A percentile compares a stretch with the other conserved stretches of the same genome.
phyloP scores from a whole-genome alignment of 2,797 vertebrate genomes.

The Arctocebus calabarensis region DNA sequence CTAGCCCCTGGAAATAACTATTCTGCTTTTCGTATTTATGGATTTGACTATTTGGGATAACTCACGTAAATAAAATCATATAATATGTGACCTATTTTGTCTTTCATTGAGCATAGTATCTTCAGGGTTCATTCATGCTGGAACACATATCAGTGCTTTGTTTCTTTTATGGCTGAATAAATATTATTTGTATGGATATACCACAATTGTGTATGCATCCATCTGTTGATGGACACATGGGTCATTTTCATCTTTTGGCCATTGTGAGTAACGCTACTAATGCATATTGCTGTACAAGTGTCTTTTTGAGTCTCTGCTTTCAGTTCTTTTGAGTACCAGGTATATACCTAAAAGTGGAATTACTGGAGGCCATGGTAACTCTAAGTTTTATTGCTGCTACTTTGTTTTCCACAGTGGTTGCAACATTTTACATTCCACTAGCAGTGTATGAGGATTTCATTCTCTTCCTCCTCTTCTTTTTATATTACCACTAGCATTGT shows the following conservation, averaged over 20 bases:
- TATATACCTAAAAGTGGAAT: background rate
- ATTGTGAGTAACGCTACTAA: background rate
- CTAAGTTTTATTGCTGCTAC: background rate
- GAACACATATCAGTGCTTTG: background rate
- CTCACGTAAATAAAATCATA: background rate
- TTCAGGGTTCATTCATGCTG: background rate
- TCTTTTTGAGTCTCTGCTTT: conserved; percentile 18
- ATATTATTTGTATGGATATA: background rate
- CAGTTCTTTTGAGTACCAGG: background rate
- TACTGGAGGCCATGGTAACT: background rate
- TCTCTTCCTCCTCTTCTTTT: background rate
- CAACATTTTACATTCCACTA: background rate
- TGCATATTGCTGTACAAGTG: background rate
- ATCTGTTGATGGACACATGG: background rate
- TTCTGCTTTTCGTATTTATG: background rate
- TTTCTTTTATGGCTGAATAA: conserved; percentile 34
- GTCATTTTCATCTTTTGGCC: background rate
- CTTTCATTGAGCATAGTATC: conserved; percentile 15
- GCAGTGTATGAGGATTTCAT: background rate
- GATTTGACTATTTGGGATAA: background rate
- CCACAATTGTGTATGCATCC: background rate
- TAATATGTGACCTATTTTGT: background rate
- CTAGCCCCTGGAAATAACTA: background rate
- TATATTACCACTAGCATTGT: background rate
- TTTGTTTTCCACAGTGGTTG: background rate